Percentiles rank a stretch among this genome's conserved stretches.
Evolutionary conservation across 2,113 vertebrate species (phyloP).

Genomic region (Gadus macrocephalus): DNA sequence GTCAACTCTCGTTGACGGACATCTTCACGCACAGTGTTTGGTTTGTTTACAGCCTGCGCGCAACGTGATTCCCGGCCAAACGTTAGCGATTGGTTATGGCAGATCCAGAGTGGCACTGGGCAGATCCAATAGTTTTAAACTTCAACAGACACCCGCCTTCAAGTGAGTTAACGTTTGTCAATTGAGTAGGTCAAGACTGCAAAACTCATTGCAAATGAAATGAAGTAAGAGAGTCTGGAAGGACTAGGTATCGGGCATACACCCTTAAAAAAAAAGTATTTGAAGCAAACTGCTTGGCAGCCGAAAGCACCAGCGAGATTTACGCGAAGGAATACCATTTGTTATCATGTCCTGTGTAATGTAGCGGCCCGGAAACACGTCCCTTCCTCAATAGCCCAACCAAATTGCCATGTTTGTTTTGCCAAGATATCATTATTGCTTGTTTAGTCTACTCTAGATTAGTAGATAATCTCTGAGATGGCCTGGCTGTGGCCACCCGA

Average conservation of each 20-base stretch:
- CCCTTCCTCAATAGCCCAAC: conserved; percentile 1
- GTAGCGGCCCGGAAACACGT: conserved; percentile 22
- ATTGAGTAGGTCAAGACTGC: conserved; percentile 9
- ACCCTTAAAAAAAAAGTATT: background rate
- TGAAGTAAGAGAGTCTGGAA: too few species aligned
- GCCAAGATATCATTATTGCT: conserved; percentile 31
- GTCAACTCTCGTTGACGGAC: too few species aligned
- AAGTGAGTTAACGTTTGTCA: too few species aligned
- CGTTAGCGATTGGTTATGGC: too few species aligned
- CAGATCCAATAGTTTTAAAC: too few species aligned
- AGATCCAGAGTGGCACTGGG: too few species aligned
- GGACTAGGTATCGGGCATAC: too few species aligned
- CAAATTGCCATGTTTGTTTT: conserved; percentile 52
- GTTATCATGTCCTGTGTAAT: conserved; percentile 28
- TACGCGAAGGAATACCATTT: conserved; percentile 4
- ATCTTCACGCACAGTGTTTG: too few species aligned
- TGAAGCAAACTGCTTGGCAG: background rate
- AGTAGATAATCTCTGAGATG: conserved; percentile 42
- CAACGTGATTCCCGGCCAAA: too few species aligned
- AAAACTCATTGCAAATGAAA: background rate
- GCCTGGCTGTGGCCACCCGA: conserved; percentile 14
- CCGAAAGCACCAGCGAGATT: background rate
- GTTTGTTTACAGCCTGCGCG: too few species aligned
- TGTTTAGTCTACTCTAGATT: conserved; percentile 46
- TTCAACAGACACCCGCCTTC: too few species aligned